A percentile compares a stretch with the other conserved stretches of the same genome.
These are phyloP conservation scores for Drosophila setosimentum DNA, from an alignment of 2,888 invertebrate genomes.

Conservation along the genomic window DNA sequence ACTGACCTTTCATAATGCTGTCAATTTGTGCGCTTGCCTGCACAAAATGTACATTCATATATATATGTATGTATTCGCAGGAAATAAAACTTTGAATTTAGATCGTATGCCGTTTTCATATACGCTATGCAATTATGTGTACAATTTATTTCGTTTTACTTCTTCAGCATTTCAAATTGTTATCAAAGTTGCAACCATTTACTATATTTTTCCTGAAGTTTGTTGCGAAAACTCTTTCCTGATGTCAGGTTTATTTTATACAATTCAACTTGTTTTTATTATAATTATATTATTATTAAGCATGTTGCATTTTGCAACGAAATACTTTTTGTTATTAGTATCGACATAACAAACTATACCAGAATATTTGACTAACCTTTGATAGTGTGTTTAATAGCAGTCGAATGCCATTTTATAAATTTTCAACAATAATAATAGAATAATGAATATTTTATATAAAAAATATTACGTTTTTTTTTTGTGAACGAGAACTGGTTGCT, in stretches of 20 bases:
- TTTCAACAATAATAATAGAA: conserved; percentile 67
- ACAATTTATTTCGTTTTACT: not conserved
- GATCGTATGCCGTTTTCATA: conserved; percentile 8
- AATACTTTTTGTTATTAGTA: no score
- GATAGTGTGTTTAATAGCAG: conserved; percentile 44
- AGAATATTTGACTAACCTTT: not conserved
- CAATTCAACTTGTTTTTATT: not conserved
- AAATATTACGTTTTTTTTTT: conserved; percentile 35
- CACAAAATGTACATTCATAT: conserved; percentile 54
- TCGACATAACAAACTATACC: not conserved
- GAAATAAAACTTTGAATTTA: conserved; percentile 8
- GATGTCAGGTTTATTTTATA: not conserved
- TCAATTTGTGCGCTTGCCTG: conserved; percentile 79
- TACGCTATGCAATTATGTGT: conserved; percentile 31
- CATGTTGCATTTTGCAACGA: not conserved
- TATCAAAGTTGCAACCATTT: not conserved
- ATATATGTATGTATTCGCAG: conserved; percentile 12
- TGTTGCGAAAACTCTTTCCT: not conserved
- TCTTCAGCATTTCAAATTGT: not conserved
- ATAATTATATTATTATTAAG: not conserved
- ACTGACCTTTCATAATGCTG: conserved; percentile 80
- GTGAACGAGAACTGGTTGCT: conserved; percentile 13
- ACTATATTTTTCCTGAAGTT: not conserved
- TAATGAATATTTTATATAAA: conserved; percentile 73
- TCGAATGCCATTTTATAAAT: conserved; percentile 39